Percentiles rank a stretch among this genome's conserved stretches.
Conservation (phyloP, 2,888 invertebrate genomes). For the Andrena praecox region DNA sequence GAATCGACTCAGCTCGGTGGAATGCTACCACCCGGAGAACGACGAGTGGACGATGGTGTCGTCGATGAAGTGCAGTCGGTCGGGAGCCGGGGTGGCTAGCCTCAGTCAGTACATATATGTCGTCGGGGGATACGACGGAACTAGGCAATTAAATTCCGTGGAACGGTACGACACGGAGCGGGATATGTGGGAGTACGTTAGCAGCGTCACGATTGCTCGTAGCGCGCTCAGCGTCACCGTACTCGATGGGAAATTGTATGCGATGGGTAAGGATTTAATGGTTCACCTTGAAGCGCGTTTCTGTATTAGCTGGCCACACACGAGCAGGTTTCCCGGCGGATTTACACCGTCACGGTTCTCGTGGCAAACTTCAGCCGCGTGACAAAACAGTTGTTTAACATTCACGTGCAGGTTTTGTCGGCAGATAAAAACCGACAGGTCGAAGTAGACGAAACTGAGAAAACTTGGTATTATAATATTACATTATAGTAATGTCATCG, state of each 20-base stretch:
- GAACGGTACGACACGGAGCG: conserved; percentile 95
- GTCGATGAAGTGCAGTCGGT: conserved; percentile 91
- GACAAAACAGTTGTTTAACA: no score
- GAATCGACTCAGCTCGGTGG: conserved; percentile 91
- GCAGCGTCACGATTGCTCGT: conserved; percentile 91
- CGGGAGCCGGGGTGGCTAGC: conserved; percentile 95
- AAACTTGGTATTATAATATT: no score
- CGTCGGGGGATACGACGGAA: conserved; percentile 97
- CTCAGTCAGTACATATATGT: conserved; percentile 95
- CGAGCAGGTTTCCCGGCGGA: no score
- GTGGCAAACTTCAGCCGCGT: no score
- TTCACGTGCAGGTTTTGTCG: no score
- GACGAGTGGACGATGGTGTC: conserved; percentile 94
- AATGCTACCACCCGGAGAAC: conserved; percentile 97
- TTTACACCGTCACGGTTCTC: no score
- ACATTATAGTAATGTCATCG: no score
- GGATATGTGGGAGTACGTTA: conserved; percentile 91
- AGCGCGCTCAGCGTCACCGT: conserved; percentile 96
- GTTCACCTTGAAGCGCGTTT: background rate
- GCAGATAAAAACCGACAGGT: no score
- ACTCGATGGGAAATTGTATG: conserved; percentile 94
- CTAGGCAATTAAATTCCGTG: conserved; percentile 92
- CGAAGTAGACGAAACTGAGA: no score
- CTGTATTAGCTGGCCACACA: no score
- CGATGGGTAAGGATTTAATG: conserved; percentile 89